Conservation (phyloP, 2,888 invertebrate genomes). For the Ornithoptera priamus region DNA sequence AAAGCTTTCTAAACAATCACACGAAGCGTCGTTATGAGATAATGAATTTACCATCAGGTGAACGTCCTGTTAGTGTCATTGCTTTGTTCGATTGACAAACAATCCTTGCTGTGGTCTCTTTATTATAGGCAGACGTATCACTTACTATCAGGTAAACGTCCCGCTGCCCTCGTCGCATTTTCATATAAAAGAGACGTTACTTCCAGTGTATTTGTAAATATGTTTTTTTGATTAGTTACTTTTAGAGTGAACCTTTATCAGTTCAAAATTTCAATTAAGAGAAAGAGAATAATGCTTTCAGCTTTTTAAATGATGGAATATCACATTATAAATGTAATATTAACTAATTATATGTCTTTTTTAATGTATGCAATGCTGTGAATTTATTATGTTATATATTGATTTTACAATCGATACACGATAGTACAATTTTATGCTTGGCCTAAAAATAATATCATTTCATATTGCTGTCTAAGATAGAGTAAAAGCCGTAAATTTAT, state of each 20-base stretch:
- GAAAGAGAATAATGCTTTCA: too few relatives aligned
- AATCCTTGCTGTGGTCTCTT: background rate
- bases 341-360: too few relatives aligned
- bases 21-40: background rate
- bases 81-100: background rate
- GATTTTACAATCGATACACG: too few relatives aligned
- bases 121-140: background rate
- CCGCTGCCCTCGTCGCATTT: background rate
- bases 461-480: background rate
- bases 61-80: background rate
- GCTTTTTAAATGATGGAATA: too few relatives aligned
- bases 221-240: background rate
- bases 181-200: too few relatives aligned
- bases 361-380: too few relatives aligned
- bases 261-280: too few relatives aligned
- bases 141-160: background rate
- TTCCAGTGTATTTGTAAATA: background rate
- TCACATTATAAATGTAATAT: too few relatives aligned
- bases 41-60: background rate
- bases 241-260: too few relatives aligned
- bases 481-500: constrained; percentile 5
- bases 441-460: background rate
- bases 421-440: background rate
- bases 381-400: too few relatives aligned
- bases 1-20: too few relatives aligned